Conservation (phyloP, 92 coral and sea anemone species). For the Hydrozoanthus gracilis region DNA sequence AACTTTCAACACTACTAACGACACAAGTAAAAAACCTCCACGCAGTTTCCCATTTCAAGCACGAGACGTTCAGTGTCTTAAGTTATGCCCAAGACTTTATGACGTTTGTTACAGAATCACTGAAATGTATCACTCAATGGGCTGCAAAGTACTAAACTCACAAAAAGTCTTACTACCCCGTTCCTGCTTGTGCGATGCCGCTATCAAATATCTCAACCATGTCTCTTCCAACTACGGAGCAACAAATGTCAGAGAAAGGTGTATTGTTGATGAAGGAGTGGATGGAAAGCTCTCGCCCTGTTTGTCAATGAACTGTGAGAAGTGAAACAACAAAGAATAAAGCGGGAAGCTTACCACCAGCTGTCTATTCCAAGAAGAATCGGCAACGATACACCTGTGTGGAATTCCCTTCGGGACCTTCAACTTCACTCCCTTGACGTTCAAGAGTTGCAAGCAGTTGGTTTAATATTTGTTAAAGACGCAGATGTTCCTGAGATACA, state of each 20-base stretch:
- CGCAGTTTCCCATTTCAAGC: constrained; percentile 58
- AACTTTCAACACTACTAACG: constrained; percentile 46
- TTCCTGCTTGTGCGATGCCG: background rate
- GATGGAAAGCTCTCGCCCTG: background rate
- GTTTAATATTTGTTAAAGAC: no score
- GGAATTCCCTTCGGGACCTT: background rate
- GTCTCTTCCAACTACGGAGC: background rate
- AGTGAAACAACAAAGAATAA: background rate
- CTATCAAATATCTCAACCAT: background rate
- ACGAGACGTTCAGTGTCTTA: constrained; percentile 52
- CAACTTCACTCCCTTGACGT: background rate
- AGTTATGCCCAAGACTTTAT: constrained; percentile 49
- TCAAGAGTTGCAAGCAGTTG: no score
- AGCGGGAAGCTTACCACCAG: constrained; percentile 6
- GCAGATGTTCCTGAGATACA: no score
- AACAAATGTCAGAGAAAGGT: background rate
- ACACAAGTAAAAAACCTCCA: constrained; percentile 54
- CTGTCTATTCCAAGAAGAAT: background rate
- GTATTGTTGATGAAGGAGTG: background rate
- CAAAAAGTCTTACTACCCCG: no score
- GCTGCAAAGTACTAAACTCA: background rate
- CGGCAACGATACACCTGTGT: background rate
- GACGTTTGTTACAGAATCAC: background rate
- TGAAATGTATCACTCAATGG: background rate
- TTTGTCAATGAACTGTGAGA: background rate